Conservation (phyloP, 2,113 vertebrate species). For the Gopherus evgoodei region DNA sequence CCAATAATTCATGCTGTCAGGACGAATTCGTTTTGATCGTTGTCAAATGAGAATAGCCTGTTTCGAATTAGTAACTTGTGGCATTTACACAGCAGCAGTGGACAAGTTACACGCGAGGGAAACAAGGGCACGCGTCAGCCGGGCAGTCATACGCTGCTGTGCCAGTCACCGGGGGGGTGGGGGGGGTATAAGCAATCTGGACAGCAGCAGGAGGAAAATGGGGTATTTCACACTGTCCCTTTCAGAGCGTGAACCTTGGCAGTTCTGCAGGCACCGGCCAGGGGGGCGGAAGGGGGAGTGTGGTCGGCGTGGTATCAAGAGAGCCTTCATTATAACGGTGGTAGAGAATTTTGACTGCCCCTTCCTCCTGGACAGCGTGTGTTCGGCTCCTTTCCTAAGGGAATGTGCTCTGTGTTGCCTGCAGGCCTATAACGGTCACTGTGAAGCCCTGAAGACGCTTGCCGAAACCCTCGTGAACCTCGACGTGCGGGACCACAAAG, state of each 20-base stretch:
- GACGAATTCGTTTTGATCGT: neutral
- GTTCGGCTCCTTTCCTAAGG: neutral
- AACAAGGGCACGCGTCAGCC: neutral
- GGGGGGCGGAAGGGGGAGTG: too few relatives aligned
- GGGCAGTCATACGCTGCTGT: neutral
- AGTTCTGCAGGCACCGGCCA: neutral
- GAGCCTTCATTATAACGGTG: fast-evolving
- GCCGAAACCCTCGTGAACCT: slow-evolving; percentile 95
- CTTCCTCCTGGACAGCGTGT: neutral
- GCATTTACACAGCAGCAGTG: neutral
- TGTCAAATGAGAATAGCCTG: neutral
- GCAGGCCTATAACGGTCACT: slow-evolving; percentile 96
- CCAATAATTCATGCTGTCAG: neutral
- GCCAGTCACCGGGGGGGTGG: too few relatives aligned
- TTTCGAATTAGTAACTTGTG: neutral
- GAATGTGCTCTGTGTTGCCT: fast-evolving
- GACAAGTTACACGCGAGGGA: neutral
- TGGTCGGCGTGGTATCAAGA: neutral
- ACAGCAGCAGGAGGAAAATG: neutral
- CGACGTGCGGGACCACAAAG: slow-evolving; percentile 90
- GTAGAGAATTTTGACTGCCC: neutral
- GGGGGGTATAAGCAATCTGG: neutral
- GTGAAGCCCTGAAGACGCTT: slow-evolving; percentile 92
- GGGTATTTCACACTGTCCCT: neutral
- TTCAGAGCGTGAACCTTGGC: neutral